A percentile compares a stretch with the other conserved stretches of the same genome.
Conservation (phyloP, 2,797 vertebrate species). For the Rachycentron canadum region DNA sequence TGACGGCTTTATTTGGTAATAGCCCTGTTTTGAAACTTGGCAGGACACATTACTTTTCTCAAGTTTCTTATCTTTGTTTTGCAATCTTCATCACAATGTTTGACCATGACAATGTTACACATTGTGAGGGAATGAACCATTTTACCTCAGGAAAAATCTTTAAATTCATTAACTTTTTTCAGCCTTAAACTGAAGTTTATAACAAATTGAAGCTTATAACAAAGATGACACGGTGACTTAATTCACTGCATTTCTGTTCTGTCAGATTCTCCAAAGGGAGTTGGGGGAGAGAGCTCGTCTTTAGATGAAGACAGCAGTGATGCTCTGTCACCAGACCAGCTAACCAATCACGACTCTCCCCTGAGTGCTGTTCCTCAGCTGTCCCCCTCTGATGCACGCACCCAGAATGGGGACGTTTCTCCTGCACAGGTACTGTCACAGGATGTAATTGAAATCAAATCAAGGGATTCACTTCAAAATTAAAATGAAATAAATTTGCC, state of each 20-base stretch:
- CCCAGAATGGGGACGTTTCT: slow-evolving; percentile 75
- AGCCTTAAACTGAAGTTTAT: not conserved
- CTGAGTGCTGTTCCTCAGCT: slow-evolving; percentile 86
- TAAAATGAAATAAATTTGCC: not conserved
- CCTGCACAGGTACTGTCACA: slow-evolving; percentile 79
- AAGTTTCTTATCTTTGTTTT: slow-evolving; percentile 28
- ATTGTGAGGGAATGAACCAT: not conserved
- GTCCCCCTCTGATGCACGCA: slow-evolving; percentile 86
- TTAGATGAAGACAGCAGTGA: slow-evolving; percentile 98
- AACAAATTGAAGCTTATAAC: too few species aligned
- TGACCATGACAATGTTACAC: not conserved
- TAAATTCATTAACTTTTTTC: not conserved
- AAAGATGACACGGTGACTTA: not conserved
- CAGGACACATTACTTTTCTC: slow-evolving; percentile 50
- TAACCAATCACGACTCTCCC: slow-evolving; percentile 94
- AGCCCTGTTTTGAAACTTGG: slow-evolving; percentile 56
- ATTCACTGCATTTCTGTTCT: not conserved
- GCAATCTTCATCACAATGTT: slow-evolving; percentile 19
- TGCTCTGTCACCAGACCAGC: slow-evolving; percentile 95
- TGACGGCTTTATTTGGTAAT: slow-evolving; percentile 52
- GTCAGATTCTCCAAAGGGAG: slow-evolving; percentile 87
- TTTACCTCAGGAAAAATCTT: not conserved
- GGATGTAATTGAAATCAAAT: not conserved
- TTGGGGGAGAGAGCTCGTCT: slow-evolving; percentile 93
- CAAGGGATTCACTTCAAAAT: not conserved